These are phyloP conservation scores for Anguilla marmorata DNA, from an alignment of 2,797 vertebrate species.

Conservation along the genomic window DNA sequence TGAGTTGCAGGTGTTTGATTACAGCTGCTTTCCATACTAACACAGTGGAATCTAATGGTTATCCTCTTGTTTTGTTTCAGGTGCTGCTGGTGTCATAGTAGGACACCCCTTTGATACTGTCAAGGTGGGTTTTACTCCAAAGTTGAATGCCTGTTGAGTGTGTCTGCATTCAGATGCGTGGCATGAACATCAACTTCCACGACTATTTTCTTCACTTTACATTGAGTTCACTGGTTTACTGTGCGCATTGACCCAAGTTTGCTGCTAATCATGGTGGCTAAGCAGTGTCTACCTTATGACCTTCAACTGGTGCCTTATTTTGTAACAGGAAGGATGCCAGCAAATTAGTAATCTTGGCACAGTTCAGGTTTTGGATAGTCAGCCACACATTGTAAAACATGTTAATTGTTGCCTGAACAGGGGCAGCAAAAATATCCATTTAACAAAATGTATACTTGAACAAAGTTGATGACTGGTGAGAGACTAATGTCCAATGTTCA, in stretches of 20 bases:
- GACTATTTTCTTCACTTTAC: background rate
- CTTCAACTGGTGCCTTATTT: background rate
- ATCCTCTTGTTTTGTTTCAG: constrained; percentile 62
- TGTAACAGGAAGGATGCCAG: background rate
- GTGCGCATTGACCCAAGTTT: background rate
- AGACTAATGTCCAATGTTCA: background rate
- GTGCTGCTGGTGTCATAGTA: constrained; percentile 93
- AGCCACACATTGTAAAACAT: background rate
- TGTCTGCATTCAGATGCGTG: constrained; percentile 10
- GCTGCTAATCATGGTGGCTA: background rate
- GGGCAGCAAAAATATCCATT: background rate
- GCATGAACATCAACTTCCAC: constrained; percentile 1
- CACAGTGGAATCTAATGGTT: background rate
- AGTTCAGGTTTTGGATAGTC: background rate
- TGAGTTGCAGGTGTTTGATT: background rate
- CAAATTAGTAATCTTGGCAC: background rate
- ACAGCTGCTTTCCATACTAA: background rate
- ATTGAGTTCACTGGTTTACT: constrained; percentile 12
- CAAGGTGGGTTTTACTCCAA: constrained; percentile 78
- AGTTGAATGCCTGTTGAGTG: background rate
- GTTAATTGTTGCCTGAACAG: background rate
- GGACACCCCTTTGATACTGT: constrained; percentile 98
- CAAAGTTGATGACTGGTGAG: background rate
- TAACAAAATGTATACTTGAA: constrained; percentile 17
- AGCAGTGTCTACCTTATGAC: background rate